Percentiles rank a stretch among this genome's conserved stretches.
phyloP scores from a whole-genome alignment of 2,888 invertebrate genomes.

The Drosophila niveifrons region DNA sequence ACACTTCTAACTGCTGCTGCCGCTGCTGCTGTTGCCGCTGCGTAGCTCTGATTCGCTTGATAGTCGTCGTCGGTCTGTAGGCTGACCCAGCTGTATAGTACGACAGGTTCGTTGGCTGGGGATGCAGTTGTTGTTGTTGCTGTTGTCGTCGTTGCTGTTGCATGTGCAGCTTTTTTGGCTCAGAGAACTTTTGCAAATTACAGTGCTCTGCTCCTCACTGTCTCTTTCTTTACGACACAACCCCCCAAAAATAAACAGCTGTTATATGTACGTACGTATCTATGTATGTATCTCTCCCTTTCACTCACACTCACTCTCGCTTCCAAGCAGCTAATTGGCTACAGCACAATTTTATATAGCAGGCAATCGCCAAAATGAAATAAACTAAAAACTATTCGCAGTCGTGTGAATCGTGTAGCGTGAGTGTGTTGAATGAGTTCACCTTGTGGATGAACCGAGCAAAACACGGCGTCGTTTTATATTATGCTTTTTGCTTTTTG shows the following conservation, averaged over 20 bases:
- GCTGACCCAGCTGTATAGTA: constrained; percentile 32
- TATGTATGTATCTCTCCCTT: no score
- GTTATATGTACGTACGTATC: constrained; percentile 13
- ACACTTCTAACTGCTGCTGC: constrained; percentile 25
- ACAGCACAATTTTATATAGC: not conserved
- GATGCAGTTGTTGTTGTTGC: constrained; percentile 59
- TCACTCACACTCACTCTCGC: constrained; percentile 11
- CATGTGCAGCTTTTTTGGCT: constrained; percentile 68
- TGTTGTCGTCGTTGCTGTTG: constrained; percentile 38
- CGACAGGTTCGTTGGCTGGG: constrained; percentile 29
- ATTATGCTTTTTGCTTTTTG: constrained; percentile 38
- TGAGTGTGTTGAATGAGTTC: constrained; percentile 38
- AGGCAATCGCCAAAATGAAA: constrained; percentile 31
- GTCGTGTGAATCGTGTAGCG: constrained; percentile 18
- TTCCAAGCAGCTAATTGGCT: constrained; percentile 46
- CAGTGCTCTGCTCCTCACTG: constrained; percentile 1
- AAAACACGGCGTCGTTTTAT: constrained; percentile 39
- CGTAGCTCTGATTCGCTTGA: constrained; percentile 48
- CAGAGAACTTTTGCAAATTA: constrained; percentile 50
- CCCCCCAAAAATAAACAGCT: constrained; percentile 52
- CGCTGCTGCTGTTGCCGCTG: not conserved
- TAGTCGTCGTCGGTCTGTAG: constrained; percentile 72
- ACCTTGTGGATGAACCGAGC: constrained; percentile 47
- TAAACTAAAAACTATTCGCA: constrained; percentile 22
- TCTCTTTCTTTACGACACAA: not conserved